phyloP scores from a whole-genome alignment of 2,113 vertebrate genomes.

The Corythoichthys haematopterus region DNA sequence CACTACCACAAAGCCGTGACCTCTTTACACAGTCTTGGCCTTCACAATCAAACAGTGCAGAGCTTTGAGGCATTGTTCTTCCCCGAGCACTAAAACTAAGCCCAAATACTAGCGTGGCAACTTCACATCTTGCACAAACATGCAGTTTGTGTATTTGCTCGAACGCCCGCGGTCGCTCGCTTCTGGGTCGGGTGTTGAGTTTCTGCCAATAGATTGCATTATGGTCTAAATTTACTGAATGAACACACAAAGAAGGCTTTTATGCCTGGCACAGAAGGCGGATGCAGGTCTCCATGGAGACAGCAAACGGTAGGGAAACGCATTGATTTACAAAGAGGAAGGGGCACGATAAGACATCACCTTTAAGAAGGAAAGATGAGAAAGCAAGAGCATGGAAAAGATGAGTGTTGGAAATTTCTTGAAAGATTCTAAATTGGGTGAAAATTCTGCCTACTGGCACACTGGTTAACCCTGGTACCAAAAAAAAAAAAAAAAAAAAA shows the following conservation, averaged over 20 bases:
- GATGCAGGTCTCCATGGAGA: slow-evolving; percentile 63
- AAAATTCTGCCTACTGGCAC: not conserved
- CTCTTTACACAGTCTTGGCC: not conserved
- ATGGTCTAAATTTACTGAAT: slow-evolving; percentile 62
- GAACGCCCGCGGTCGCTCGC: slow-evolving; percentile 51
- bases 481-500: not conserved
- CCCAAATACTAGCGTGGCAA: not conserved
- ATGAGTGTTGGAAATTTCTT: not conserved
- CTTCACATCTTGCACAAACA: slow-evolving; percentile 8
- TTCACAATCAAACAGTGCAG: not conserved
- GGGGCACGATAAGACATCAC: slow-evolving; percentile 16
- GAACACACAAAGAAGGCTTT: slow-evolving; percentile 55
- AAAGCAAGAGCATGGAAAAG: not conserved
- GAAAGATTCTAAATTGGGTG: not conserved
- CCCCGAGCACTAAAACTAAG: slow-evolving; percentile 1
- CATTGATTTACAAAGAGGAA: slow-evolving; percentile 31
- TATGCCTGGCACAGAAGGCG: slow-evolving; percentile 46
- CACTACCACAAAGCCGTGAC: not conserved
- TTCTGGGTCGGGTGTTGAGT: slow-evolving; percentile 39
- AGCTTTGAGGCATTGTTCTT: not conserved
- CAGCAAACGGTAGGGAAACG: slow-evolving; percentile 43
- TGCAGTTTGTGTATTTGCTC: slow-evolving; percentile 19
- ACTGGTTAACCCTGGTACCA: not conserved
- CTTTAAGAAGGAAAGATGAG: slow-evolving; percentile 15
- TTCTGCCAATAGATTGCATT: slow-evolving; percentile 53